phyloP scores from a whole-genome alignment of 2,797 vertebrate genomes.

The Diplodus sargus region DNA sequence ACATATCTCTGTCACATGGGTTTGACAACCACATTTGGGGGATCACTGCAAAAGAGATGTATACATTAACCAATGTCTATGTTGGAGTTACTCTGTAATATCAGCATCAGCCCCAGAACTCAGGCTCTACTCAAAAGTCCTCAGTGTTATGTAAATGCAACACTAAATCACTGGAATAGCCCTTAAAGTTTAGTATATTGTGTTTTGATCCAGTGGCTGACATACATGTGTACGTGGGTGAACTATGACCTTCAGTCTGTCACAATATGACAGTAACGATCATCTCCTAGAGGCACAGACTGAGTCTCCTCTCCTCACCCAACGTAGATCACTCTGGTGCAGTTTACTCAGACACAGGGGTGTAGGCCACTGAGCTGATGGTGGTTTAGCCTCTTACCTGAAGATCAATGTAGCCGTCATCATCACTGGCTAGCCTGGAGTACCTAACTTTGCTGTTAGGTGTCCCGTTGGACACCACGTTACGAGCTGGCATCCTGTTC shows the following conservation, averaged over 20 bases:
- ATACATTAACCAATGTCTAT: too few relatives aligned
- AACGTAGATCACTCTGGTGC: background rate
- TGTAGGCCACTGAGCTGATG: too few relatives aligned
- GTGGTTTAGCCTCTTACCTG: conserved; percentile 82
- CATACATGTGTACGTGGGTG: background rate
- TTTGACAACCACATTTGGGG: too few relatives aligned
- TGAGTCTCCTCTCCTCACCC: background rate
- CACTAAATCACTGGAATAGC: background rate
- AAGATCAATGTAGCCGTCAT: conserved; percentile 96
- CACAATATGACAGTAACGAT: background rate
- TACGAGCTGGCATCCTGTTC: conserved; percentile 90
- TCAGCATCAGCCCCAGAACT: too few relatives aligned
- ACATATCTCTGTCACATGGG: too few relatives aligned
- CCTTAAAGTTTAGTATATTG: background rate
- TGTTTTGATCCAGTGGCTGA: background rate
- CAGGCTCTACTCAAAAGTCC: background rate
- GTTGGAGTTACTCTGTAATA: too few relatives aligned
- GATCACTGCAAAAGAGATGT: too few relatives aligned
- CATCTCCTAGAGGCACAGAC: background rate
- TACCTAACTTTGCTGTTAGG: conserved; percentile 92
- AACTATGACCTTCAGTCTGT: background rate
- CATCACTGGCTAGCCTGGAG: conserved; percentile 91
- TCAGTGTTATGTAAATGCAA: too few relatives aligned
- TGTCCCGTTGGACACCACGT: conserved; percentile 82
- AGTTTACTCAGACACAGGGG: too few relatives aligned